These are phyloP conservation scores for Girardia tigrina DNA, from an alignment of 2,888 invertebrate species.

Conservation along the genomic window DNA sequence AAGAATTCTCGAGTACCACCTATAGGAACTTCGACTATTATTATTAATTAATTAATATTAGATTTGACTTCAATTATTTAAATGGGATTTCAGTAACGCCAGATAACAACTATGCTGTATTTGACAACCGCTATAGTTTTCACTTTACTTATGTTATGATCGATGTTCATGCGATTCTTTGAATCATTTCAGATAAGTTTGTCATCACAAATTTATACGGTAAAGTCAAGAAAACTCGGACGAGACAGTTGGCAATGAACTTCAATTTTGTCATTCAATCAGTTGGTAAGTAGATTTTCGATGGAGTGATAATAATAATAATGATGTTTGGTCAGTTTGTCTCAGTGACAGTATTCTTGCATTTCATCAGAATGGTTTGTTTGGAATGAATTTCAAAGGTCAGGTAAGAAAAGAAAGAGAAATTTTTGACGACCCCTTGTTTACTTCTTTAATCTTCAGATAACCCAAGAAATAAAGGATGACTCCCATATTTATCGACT, in stretches of 20 bases:
- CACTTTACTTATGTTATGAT: too few species aligned
- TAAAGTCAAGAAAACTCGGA: background rate
- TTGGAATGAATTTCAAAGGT: conserved; percentile 56
- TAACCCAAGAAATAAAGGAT: conserved; percentile 93
- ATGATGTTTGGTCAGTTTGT: too few species aligned
- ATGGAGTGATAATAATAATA: too few species aligned
- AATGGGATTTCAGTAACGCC: too few species aligned
- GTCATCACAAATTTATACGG: background rate
- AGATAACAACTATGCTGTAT: too few species aligned
- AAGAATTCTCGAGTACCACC: too few species aligned
- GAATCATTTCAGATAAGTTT: too few species aligned
- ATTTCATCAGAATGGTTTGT: conserved; percentile 84
- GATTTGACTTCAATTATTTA: too few species aligned
- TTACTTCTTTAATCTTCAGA: conserved; percentile 53
- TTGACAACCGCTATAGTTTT: too few species aligned
- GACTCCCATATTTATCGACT: conserved; percentile 74
- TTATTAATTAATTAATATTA: too few species aligned
- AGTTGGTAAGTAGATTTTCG: background rate
- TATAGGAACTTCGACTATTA: too few species aligned
- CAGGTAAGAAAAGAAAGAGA: background rate
- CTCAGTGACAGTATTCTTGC: conserved; percentile 88
- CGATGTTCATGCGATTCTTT: too few species aligned
- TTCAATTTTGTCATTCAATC: conserved; percentile 3
- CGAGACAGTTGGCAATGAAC: background rate
- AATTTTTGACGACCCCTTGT: background rate